Percentiles rank a stretch among this genome's conserved stretches.
Conservation (phyloP, 2,113 vertebrate species). For the Narcine bancroftii region DNA sequence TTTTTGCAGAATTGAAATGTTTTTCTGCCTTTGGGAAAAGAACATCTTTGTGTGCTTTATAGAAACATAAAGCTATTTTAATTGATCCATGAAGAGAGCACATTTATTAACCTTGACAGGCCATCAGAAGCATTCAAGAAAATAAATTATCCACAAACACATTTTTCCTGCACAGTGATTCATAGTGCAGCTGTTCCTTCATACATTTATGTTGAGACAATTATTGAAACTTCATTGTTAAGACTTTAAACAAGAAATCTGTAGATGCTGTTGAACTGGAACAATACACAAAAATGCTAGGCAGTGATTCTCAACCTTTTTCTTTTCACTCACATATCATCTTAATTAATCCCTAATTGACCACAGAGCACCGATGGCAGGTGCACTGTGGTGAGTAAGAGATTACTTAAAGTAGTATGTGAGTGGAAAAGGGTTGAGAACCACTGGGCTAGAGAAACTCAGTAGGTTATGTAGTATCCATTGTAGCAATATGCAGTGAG, state of each 20-base stretch:
- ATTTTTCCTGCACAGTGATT: background rate
- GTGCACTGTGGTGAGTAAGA: too few species aligned
- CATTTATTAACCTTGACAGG: background rate
- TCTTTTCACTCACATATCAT: too few species aligned
- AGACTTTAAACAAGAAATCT: too few species aligned
- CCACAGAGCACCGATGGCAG: too few species aligned
- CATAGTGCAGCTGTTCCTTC: background rate
- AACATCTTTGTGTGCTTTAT: background rate
- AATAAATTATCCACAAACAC: background rate
- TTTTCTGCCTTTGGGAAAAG: background rate
- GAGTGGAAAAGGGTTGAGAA: too few species aligned
- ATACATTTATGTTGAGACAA: background rate
- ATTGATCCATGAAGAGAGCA: background rate
- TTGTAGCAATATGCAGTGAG: too few species aligned
- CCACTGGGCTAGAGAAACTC: too few species aligned
- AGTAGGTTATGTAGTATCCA: too few species aligned
- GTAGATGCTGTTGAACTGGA: too few species aligned
- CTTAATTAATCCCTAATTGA: too few species aligned
- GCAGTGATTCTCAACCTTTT: background rate
- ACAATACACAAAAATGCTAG: too few species aligned
- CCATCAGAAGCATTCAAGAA: background rate
- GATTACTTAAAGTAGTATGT: too few species aligned
- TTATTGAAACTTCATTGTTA: constrained; percentile 1
- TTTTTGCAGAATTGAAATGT: background rate
- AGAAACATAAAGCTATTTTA: background rate